Evolutionary conservation across 2,888 invertebrate genomes (phyloP).

Genomic region (Agrotis segetum): DNA sequence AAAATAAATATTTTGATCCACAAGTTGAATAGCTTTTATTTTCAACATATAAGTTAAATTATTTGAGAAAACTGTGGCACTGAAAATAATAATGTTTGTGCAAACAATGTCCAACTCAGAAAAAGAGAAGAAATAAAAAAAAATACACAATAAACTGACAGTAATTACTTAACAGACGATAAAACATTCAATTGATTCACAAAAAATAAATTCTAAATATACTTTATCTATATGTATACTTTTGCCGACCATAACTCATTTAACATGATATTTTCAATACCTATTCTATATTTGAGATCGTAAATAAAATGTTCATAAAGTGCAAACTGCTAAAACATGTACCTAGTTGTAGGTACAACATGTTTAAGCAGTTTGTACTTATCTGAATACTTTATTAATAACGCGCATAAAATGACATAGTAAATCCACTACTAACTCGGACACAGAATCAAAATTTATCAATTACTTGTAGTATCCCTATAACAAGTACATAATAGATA

Average conservation of each 20-base stretch:
- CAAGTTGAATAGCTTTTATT: conserved; percentile 8
- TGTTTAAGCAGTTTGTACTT: too few species aligned
- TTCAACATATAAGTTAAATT: conserved; percentile 27
- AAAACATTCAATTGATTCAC: background rate
- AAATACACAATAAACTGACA: background rate
- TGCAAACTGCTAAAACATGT: too few species aligned
- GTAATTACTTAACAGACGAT: background rate
- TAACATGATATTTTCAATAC: too few species aligned
- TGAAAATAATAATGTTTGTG: conserved; percentile 31
- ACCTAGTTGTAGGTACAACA: too few species aligned
- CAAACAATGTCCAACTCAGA: conserved; percentile 4
- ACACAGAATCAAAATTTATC: conserved; percentile 3
- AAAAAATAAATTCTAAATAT: background rate
- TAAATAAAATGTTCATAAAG: too few species aligned
- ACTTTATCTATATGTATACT: background rate
- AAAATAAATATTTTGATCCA: conserved; percentile 1
- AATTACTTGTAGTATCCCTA: background rate
- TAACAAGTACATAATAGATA: background rate
- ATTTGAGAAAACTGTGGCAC: conserved; percentile 19
- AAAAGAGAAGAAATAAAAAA: conserved; percentile 7
- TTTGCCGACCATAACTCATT: too few species aligned
- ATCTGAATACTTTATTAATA: too few species aligned
- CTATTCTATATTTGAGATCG: too few species aligned
- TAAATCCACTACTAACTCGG: background rate
- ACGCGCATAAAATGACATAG: background rate